These are phyloP conservation scores for Eufriesea mexicana DNA, from an alignment of 1,140 invertebrate genomes.

Conservation along the genomic window DNA sequence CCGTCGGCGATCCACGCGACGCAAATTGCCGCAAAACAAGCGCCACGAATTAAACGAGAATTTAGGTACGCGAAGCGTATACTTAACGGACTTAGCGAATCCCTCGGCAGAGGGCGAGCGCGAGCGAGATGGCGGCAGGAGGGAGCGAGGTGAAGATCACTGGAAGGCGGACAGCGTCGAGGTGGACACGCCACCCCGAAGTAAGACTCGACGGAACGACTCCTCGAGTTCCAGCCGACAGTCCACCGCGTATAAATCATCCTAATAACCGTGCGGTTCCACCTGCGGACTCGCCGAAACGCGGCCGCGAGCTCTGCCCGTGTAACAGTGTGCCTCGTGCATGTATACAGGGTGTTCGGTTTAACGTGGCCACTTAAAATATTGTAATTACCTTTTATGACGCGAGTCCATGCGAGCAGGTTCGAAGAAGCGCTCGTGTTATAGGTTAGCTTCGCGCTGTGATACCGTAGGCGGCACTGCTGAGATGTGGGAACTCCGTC, in stretches of 20 bases:
- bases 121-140: too few species aligned
- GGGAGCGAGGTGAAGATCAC: neutral
- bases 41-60: constrained; percentile 40
- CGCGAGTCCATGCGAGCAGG: too few species aligned
- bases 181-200: constrained; percentile 38
- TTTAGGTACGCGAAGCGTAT: constrained; percentile 24
- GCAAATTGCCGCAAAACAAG: constrained; percentile 19
- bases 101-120: too few species aligned
- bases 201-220: constrained; percentile 46
- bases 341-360: neutral
- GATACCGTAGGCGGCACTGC: too few species aligned
- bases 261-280: constrained; percentile 74
- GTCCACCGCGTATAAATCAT: constrained; percentile 75
- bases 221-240: constrained; percentile 58
- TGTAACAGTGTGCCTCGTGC: neutral
- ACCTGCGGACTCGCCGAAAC: constrained; percentile 71
- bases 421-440: too few species aligned
- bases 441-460: too few species aligned
- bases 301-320: constrained; percentile 4
- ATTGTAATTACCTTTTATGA: too few species aligned
- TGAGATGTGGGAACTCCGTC: too few species aligned
- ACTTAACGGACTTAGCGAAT: constrained; percentile 28
- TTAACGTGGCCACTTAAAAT: neutral
- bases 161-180: constrained; percentile 15
- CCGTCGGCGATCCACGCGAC: constrained; percentile 16